These are phyloP conservation scores for Axea sp. DNA, from an alignment of 2,888 invertebrate genomes.

Conservation along the genomic window DNA sequence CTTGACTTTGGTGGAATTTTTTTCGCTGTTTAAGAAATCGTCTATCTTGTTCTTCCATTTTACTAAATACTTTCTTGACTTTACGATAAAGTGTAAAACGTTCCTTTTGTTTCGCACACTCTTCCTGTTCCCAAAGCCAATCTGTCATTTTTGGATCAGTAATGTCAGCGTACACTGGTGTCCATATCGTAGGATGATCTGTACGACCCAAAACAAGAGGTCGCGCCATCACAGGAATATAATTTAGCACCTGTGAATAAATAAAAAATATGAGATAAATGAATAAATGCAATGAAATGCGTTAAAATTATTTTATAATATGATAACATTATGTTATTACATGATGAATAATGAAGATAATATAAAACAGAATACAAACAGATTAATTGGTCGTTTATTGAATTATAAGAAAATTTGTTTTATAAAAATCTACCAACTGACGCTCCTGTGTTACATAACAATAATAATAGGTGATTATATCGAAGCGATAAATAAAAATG, in stretches of 20 bases:
- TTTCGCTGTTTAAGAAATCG: conserved; percentile 81
- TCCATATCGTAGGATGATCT: conserved; percentile 96
- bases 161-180: conserved; percentile 96
- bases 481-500: no score
- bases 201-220: conserved; percentile 93
- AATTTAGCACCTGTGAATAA: conserved; percentile 86
- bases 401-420: no score
- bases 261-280: not conserved
- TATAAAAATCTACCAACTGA: no score
- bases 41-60: conserved; percentile 84
- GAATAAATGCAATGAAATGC: not conserved
- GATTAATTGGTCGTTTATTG: no score
- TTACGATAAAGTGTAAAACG: conserved; percentile 85
- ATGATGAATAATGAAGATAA: no score
- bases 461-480: no score
- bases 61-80: conserved; percentile 82
- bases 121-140: conserved; percentile 92
- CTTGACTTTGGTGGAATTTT: conserved; percentile 82
- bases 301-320: no score
- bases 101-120: conserved; percentile 89
- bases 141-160: conserved; percentile 95
- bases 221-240: conserved; percentile 97
- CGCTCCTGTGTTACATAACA: no score
- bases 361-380: no score
- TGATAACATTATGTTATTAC: no score